A percentile compares a stretch with the other conserved stretches of the same genome.
Evolutionary conservation across 2,113 vertebrate species (phyloP).

Genomic region (Pelecanoides urinatrix): DNA sequence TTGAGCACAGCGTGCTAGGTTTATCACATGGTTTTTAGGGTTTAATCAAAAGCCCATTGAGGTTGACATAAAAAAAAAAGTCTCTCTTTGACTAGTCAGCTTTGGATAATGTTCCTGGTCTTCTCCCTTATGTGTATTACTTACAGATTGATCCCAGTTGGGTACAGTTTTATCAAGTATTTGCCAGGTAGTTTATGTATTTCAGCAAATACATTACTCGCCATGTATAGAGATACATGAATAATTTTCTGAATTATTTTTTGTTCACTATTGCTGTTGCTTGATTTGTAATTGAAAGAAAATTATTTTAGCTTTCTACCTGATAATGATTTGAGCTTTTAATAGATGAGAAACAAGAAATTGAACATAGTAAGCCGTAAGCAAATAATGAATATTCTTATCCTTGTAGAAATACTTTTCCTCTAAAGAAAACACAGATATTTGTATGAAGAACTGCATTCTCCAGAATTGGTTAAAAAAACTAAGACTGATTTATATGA

Average conservation of each 20-base stretch:
- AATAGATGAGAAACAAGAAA: neutral
- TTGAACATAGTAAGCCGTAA: neutral
- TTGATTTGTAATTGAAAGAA: neutral
- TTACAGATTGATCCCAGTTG: neutral
- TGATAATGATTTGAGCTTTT: neutral
- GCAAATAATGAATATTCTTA: neutral
- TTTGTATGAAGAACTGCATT: neutral
- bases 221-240: neutral
- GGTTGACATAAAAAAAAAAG: neutral
- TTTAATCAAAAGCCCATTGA: neutral
- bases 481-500: neutral
- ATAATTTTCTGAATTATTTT: neutral
- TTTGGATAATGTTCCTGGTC: neutral
- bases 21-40: neutral
- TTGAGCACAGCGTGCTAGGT: neutral
- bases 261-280: neutral
- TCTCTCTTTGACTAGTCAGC: neutral
- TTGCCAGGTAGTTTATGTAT: neutral
- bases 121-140: neutral
- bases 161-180: neutral
- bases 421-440: neutral
- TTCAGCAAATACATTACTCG: neutral
- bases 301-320: neutral
- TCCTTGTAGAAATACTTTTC: neutral
- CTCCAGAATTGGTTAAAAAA: neutral